phyloP scores from a whole-genome alignment of 1,140 invertebrate genomes.

The Platorchestia sp. region DNA sequence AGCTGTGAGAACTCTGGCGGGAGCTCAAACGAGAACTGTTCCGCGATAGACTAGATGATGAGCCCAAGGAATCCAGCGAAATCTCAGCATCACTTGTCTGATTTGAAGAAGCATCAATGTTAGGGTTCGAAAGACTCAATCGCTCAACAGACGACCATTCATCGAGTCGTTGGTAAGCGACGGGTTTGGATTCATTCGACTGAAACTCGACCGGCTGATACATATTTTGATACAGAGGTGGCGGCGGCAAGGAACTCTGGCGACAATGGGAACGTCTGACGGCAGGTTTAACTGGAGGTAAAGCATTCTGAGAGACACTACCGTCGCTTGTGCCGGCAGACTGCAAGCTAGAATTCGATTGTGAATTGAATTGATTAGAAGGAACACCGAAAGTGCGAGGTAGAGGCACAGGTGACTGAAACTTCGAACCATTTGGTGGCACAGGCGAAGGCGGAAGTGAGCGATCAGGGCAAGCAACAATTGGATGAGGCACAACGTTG shows the following conservation, averaged over 20 bases:
- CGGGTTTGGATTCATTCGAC: neutral
- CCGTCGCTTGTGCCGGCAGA: neutral
- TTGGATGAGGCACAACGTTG: neutral
- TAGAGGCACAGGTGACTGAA: neutral
- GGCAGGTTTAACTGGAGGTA: constrained; percentile 22
- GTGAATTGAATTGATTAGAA: neutral
- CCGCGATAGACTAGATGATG: neutral
- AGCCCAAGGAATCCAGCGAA: constrained; percentile 3
- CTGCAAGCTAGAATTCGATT: constrained; percentile 7
- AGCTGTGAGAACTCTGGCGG: constrained; percentile 36
- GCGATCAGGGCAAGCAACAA: neutral
- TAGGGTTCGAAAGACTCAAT: constrained; percentile 38
- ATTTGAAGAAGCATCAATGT: constrained; percentile 23
- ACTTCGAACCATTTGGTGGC: neutral
- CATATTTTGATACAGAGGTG: constrained; percentile 45
- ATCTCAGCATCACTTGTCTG: constrained; percentile 20
- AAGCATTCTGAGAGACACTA: constrained; percentile 23
- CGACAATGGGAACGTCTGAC: constrained; percentile 30
- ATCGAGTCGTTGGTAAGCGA: constrained; percentile 9
- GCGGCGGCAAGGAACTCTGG: constrained; percentile 26
- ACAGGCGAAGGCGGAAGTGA: constrained; percentile 7
- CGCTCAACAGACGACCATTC: constrained; percentile 45
- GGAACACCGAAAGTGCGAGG: neutral
- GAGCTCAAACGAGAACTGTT: constrained; percentile 29
- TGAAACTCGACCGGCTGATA: constrained; percentile 33